phyloP scores from a whole-genome alignment of 2,888 invertebrate genomes.

The Hypomecis punctinalis region DNA sequence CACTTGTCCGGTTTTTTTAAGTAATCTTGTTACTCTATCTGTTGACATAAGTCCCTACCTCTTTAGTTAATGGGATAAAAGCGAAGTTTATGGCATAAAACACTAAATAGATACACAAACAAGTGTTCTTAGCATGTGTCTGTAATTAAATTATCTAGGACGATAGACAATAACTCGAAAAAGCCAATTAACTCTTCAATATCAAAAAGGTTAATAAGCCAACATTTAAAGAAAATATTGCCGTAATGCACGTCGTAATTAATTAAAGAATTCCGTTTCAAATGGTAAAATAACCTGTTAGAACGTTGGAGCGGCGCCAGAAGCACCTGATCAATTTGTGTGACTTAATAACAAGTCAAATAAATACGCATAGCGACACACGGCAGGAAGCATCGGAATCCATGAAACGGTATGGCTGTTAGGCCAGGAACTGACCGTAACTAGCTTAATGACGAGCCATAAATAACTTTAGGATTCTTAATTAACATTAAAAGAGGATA shows the following conservation, averaged over 20 bases:
- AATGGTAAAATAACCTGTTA: conserved; percentile 32
- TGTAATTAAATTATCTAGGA: no score
- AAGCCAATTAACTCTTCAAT: not conserved
- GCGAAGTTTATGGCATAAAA: no score
- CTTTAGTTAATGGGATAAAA: no score
- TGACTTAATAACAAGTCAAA: conserved; percentile 35
- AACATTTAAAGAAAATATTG: not conserved
- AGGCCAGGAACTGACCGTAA: conserved; percentile 19
- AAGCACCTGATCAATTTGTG: conserved; percentile 35
- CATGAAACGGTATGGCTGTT: conserved; percentile 21
- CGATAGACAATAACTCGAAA: not conserved
- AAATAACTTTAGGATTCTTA: conserved; percentile 17
- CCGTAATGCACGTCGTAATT: conserved; percentile 10
- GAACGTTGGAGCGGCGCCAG: conserved; percentile 35
- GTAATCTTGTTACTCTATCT: no score
- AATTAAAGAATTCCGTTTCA: conserved; percentile 13
- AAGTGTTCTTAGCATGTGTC: no score
- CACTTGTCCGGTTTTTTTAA: no score
- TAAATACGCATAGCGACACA: conserved; percentile 27
- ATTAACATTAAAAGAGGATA: conserved; percentile 7
- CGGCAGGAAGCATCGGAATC: conserved; percentile 29
- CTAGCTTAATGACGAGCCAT: conserved; percentile 14
- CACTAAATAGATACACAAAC: no score
- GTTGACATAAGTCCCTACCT: no score
- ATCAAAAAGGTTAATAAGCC: not conserved